phyloP scores from a whole-genome alignment of 2,797 vertebrate genomes.

The Antrozous pallidus region DNA sequence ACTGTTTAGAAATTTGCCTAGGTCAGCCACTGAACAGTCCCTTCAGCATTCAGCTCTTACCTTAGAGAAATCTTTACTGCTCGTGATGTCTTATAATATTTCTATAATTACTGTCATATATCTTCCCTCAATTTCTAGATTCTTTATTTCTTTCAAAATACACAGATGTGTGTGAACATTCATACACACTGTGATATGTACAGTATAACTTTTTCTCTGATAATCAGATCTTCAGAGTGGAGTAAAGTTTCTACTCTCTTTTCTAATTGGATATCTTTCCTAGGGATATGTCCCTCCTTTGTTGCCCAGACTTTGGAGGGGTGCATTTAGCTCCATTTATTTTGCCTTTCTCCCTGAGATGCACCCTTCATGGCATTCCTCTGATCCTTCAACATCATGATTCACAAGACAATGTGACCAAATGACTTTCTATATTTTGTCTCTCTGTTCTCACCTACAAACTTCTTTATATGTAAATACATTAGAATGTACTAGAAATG shows the following conservation, averaged over 20 bases:
- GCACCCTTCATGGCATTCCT: background rate
- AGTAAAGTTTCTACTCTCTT: background rate
- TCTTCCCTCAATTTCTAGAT: background rate
- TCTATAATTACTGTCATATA: background rate
- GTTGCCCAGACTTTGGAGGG: background rate
- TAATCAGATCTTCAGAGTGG: no score
- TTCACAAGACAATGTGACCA: background rate
- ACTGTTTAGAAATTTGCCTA: background rate
- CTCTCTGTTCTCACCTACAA: background rate
- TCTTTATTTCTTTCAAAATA: conserved; percentile 48
- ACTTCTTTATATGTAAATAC: conserved; percentile 13
- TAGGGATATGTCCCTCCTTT: background rate
- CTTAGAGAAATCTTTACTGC: conserved; percentile 31
- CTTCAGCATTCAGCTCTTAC: conserved; percentile 53
- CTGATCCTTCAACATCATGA: background rate
- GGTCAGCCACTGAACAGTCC: conserved; percentile 5
- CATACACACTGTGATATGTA: background rate
- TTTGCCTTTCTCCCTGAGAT: background rate
- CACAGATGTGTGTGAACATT: background rate
- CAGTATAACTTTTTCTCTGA: background rate
- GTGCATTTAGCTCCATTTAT: background rate
- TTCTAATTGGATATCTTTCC: background rate
- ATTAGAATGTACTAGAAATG: background rate
- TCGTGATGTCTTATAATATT: conserved; percentile 25
- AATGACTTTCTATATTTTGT: background rate